Percentiles rank a stretch among this genome's conserved stretches.
phyloP scores from a whole-genome alignment of 2,888 invertebrate genomes.

The Andricus quercusramuli region DNA sequence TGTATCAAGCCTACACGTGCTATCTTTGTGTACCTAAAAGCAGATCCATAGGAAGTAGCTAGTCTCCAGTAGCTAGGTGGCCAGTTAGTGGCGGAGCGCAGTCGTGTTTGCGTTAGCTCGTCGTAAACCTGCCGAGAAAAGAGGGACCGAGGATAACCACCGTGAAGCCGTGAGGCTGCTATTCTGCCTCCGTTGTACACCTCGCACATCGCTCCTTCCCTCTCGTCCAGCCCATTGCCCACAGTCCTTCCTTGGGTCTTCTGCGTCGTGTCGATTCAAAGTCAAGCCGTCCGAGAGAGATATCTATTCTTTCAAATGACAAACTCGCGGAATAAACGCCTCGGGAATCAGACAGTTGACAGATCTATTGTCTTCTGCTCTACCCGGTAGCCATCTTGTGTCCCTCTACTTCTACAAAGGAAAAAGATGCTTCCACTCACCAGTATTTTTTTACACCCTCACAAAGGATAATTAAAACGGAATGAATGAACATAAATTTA shows the following conservation, averaged over 20 bases:
- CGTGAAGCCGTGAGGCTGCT: slow-evolving; percentile 46
- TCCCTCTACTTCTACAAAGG: slow-evolving; percentile 19
- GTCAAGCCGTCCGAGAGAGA: slow-evolving; percentile 41
- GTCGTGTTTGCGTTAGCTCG: slow-evolving; percentile 74
- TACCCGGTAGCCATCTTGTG: slow-evolving; percentile 27
- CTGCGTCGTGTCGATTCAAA: slow-evolving; percentile 46
- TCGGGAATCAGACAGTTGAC: slow-evolving; percentile 32
- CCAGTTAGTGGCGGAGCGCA: slow-evolving; percentile 71
- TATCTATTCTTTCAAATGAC: slow-evolving; percentile 29
- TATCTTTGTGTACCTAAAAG: slow-evolving; percentile 6
- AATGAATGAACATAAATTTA: not conserved
- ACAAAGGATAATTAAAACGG: not conserved
- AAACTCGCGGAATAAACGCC: slow-evolving; percentile 22
- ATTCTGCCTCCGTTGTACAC: slow-evolving; percentile 49
- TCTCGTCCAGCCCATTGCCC: slow-evolving; percentile 40
- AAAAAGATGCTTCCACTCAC: not conserved
- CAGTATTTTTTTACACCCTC: not conserved
- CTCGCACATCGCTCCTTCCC: slow-evolving; percentile 43
- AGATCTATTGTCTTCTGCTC: slow-evolving; percentile 27
- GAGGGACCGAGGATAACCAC: slow-evolving; percentile 62
- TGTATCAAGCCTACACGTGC: not conserved
- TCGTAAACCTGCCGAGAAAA: slow-evolving; percentile 71
- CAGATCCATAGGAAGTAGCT: not conserved
- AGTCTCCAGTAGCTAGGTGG: slow-evolving; percentile 72
- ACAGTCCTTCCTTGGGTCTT: slow-evolving; percentile 35